Evolutionary conservation across 2,113 vertebrate species (phyloP), one percentile per base, ranked within the genome.

Genomic region (Alethe diademata): DNA sequence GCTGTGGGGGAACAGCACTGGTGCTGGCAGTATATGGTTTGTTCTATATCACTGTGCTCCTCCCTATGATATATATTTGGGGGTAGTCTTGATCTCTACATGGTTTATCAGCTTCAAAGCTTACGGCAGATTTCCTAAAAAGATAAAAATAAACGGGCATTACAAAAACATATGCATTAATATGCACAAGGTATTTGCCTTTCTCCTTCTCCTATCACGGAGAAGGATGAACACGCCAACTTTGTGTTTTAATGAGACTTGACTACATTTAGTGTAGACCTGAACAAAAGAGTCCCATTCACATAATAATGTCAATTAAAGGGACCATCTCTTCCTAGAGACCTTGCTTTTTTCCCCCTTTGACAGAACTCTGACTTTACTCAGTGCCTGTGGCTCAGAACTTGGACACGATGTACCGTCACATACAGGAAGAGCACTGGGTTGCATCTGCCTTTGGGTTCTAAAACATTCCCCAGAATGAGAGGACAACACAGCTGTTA

Each of bases 331-430:
- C 82, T 50, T 62, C 29, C 38, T 43, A 24, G 8, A 66, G 11
- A 78, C 22, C 9, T 43, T 11, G 23, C 5, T 17, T 42, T 51
- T 73, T 47, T 26, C 3, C 29, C 16, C 17, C 9, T 35, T 2
- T 6, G 14, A 33, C 1, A 78, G 36, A 74, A 36, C 29, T 50
- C 47, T 48, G 65, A 25, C n/a, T 69, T 70, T 45, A 40, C 17
- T n/a, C 22, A 8, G 43, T 9, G 18, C 3, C 43, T 38, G 14
- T 58, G 48, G 38, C 57, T 54, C 47, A 57, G 16, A 53, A 31
- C 28, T 33, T 5, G 1, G 12, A 35, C 45, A 25, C 0, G 0
- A 40, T 3, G 2, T 11, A 25, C 8, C 3, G 14, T 22, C 17
- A 56, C 47, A 61, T 12, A 20, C 8, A 66, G 24, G 38, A 48